Evolutionary conservation across 1,140 invertebrate genomes (phyloP).

Genomic region (Diorhabda carinulata): DNA sequence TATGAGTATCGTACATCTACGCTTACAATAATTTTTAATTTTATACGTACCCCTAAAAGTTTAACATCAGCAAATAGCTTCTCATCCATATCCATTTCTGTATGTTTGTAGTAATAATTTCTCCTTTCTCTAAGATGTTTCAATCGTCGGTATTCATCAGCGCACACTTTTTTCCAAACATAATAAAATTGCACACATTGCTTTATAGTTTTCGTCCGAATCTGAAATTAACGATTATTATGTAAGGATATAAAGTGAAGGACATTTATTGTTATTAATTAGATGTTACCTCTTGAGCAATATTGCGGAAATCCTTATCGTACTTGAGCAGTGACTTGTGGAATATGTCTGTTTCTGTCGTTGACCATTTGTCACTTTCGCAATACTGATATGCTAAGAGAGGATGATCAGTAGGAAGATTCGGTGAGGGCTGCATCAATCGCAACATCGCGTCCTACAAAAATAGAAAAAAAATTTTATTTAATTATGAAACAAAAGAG

Average conservation of each 20-base stretch:
- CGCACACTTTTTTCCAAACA: conserved; percentile 95
- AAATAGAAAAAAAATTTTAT: background rate
- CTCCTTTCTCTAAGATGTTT: conserved; percentile 45
- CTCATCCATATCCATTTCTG: conserved; percentile 39
- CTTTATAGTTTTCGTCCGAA: conserved; percentile 72
- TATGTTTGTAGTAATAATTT: conserved; percentile 25
- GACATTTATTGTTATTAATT: too few relatives aligned
- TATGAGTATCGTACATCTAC: too few relatives aligned
- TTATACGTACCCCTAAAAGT: too few relatives aligned
- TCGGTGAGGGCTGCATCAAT: conserved; percentile 67
- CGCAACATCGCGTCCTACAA: conserved; percentile 75
- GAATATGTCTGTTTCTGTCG: conserved; percentile 83
- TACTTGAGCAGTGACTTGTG: conserved; percentile 81
- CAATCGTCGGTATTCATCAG: conserved; percentile 74
- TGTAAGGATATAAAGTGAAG: background rate
- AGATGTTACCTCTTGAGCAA: conserved; percentile 73
- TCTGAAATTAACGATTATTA: conserved; percentile 4
- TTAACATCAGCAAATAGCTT: conserved; percentile 41
- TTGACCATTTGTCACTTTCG: conserved; percentile 77
- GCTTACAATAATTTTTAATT: too few relatives aligned
- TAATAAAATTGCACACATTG: conserved; percentile 98
- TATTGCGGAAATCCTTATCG: conserved; percentile 91
- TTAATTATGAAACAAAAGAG: too few relatives aligned
- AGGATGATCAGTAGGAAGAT: conserved; percentile 71
- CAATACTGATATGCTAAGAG: conserved; percentile 68